phyloP scores from a whole-genome alignment of 2,113 vertebrate genomes.

The Catharus minimus region DNA sequence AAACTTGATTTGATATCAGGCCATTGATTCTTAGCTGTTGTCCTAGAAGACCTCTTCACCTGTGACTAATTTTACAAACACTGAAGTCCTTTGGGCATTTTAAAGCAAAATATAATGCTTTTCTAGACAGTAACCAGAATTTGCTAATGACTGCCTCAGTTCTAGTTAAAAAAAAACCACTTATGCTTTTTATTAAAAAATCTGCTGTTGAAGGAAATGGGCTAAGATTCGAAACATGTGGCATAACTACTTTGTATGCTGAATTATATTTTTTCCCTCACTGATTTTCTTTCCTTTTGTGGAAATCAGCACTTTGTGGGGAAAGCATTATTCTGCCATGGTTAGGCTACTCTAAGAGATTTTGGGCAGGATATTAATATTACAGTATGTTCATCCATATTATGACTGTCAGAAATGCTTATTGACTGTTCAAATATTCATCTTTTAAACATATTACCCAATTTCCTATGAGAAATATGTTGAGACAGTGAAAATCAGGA shows the following conservation, averaged over 20 bases:
- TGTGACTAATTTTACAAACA: neutral
- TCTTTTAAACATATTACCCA: neutral
- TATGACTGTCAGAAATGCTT: neutral
- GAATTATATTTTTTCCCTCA: neutral
- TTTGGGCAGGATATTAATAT: neutral
- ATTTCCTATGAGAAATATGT: neutral
- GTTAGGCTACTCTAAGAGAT: neutral
- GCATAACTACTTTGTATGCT: neutral
- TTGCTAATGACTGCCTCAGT: neutral
- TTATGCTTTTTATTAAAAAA: neutral
- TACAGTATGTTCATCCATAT: neutral
- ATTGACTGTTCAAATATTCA: neutral
- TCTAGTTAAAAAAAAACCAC: neutral
- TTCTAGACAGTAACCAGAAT: neutral
- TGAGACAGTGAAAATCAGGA: neutral
- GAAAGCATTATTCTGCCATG: neutral
- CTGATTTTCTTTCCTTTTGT: neutral
- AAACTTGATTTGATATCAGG: neutral
- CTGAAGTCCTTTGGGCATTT: neutral
- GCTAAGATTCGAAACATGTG: neutral
- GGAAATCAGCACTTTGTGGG: neutral
- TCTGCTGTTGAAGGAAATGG: neutral
- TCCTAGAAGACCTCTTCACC: neutral
- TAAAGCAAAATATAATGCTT: neutral
- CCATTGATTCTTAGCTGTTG: rapidly evolving